Conservation (phyloP, 1,140 invertebrate genomes). For the Chlorops oryzae region DNA sequence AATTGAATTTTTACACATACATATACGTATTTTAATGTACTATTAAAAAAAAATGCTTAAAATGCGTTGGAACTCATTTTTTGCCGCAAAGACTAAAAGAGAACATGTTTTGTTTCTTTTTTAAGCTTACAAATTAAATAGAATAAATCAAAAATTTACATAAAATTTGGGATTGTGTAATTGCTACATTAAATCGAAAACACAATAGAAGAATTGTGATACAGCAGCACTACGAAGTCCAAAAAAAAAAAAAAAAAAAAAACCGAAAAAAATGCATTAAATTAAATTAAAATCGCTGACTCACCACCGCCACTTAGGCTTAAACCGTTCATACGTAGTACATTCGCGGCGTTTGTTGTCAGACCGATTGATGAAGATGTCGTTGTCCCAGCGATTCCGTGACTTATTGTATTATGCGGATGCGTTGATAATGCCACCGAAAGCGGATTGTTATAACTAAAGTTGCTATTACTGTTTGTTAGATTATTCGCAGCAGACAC, state of each 20-base stretch:
- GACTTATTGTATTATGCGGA: slow-evolving; percentile 9
- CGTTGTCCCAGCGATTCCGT: slow-evolving; percentile 12
- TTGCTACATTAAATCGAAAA: too few species aligned
- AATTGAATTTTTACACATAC: not conserved
- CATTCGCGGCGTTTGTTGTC: slow-evolving; percentile 17
- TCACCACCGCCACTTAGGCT: slow-evolving; percentile 43
- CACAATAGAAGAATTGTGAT: not conserved
- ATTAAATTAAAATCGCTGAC: slow-evolving; percentile 38
- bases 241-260: slow-evolving; percentile 1
- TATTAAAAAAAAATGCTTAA: not conserved
- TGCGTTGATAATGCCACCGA: too few species aligned
- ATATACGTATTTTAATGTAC: not conserved
- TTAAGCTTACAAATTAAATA: too few species aligned
- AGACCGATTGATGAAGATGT: slow-evolving; percentile 15
- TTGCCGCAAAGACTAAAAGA: not conserved
- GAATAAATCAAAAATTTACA: too few species aligned
- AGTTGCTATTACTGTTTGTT: slow-evolving; percentile 20
- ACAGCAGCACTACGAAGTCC: not conserved
- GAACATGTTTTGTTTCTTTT: too few species aligned
- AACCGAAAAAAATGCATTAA: slow-evolving; percentile 1
- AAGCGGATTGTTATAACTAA: slow-evolving; percentile 15
- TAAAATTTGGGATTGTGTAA: too few species aligned
- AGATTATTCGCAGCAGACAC: not conserved
- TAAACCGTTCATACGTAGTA: slow-evolving; percentile 40
- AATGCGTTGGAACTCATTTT: not conserved